phyloP scores from a whole-genome alignment of 2,888 invertebrate genomes.

The Acronicta psi region DNA sequence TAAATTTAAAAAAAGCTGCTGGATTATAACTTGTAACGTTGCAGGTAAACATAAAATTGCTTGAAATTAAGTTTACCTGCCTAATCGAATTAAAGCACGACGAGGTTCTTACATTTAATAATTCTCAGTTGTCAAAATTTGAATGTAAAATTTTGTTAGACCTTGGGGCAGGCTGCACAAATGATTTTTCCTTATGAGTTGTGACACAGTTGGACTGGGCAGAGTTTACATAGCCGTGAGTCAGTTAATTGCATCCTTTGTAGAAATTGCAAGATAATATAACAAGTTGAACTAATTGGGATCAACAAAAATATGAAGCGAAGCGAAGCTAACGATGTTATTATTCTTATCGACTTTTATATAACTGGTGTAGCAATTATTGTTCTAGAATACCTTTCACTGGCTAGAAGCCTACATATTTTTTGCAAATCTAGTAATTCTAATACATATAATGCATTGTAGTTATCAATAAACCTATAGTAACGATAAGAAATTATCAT shows the following conservation, averaged over 20 bases:
- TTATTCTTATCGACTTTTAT: conserved; percentile 30
- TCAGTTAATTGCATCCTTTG: conserved; percentile 28
- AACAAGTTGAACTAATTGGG: conserved; percentile 12
- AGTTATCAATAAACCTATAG: no score
- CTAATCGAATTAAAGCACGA: no score
- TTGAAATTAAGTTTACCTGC: no score
- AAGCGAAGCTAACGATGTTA: conserved; percentile 12
- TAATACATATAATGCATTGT: neutral
- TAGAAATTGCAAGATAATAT: conserved; percentile 4
- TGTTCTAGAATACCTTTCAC: conserved; percentile 13
- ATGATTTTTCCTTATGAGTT: conserved; percentile 15
- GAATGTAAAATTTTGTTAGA: no score
- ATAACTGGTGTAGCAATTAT: conserved; percentile 17
- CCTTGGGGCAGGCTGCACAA: neutral
- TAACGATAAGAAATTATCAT: no score
- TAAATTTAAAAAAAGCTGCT: no score
- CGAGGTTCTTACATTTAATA: no score
- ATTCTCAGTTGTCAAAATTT: no score
- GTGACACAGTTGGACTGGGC: neutral
- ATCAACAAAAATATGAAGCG: conserved; percentile 2
- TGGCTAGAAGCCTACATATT: neutral
- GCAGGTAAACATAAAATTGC: neutral
- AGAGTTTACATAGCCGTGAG: conserved; percentile 2
- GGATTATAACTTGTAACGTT: neutral
- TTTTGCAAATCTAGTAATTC: neutral